phyloP scores from a whole-genome alignment of 2,797 vertebrate genomes.

The Brachyalestes nurse region DNA sequence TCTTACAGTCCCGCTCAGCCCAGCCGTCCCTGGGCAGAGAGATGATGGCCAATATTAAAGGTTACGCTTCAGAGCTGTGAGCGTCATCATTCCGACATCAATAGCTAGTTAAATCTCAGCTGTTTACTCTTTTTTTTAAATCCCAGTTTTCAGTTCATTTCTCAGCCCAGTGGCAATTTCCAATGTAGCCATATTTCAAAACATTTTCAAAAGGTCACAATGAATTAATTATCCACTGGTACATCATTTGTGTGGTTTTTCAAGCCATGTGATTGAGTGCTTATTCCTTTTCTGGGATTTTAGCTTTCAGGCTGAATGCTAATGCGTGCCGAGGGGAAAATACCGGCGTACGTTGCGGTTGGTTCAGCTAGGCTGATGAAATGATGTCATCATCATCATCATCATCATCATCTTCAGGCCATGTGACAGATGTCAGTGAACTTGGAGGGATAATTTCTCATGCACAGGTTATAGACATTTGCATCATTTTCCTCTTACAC shows the following conservation, averaged over 20 bases:
- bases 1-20: not conserved
- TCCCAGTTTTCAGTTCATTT: slow-evolving; percentile 22
- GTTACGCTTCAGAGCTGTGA: not conserved
- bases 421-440: not conserved
- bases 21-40: not conserved
- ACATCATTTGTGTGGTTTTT: slow-evolving; percentile 52
- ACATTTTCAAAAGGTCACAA: slow-evolving; percentile 62
- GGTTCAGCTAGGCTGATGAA: not conserved
- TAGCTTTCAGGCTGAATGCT: slow-evolving; percentile 31
- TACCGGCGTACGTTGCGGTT: not conserved
- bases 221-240: slow-evolving; percentile 55
- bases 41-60: not conserved
- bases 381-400: not conserved
- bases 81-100: slow-evolving; percentile 5
- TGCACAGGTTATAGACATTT: no score
- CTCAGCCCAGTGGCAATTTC: slow-evolving; percentile 53
- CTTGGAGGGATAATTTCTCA: not conserved
- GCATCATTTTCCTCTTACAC: no score
- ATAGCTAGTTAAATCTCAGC: slow-evolving; percentile 3
- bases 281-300: slow-evolving; percentile 50
- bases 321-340: slow-evolving; percentile 14
- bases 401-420: no score
- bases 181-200: slow-evolving; percentile 59
- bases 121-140: not conserved
- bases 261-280: slow-evolving; percentile 51